Percentiles rank a stretch among this genome's conserved stretches.
These are phyloP conservation scores for Trachelus stipa DNA, from an alignment of 2,888 invertebrate genomes.

Conservation along the genomic window DNA sequence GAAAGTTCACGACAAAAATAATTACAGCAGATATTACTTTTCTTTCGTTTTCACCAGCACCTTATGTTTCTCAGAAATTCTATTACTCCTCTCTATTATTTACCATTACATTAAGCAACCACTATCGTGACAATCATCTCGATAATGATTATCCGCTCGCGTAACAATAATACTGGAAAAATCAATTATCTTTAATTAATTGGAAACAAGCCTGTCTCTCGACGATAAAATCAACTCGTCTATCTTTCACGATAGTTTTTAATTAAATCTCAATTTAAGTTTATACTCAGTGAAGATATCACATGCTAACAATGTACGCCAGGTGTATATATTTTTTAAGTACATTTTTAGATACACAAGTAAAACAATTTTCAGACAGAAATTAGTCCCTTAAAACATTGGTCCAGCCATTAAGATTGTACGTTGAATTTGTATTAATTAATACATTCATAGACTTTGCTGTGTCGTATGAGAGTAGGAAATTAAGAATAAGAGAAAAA, in stretches of 20 bases:
- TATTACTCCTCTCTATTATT: not conserved
- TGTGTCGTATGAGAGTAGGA: constrained; percentile 1
- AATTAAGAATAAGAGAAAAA: constrained; percentile 9
- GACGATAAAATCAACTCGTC: not conserved
- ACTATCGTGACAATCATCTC: not conserved
- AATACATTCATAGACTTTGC: not conserved
- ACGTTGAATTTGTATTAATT: not conserved
- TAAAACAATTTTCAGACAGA: not conserved
- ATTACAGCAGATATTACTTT: not conserved
- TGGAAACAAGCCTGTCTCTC: not conserved
- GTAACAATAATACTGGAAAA: not conserved
- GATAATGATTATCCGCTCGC: not conserved
- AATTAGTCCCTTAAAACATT: constrained; percentile 12
- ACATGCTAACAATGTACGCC: not conserved
- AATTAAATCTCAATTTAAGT: not conserved
- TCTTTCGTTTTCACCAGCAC: not conserved
- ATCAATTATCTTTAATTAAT: not conserved
- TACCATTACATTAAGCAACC: not conserved
- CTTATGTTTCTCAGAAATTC: not conserved
- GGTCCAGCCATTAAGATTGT: constrained; percentile 3
- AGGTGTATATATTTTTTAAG: not conserved
- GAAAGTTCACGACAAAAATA: not conserved
- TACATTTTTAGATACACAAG: not conserved
- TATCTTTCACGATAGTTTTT: not conserved
- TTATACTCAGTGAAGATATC: not conserved